phyloP scores from a whole-genome alignment of 2,888 invertebrate genomes.

The Bhutanitis thaidina region DNA sequence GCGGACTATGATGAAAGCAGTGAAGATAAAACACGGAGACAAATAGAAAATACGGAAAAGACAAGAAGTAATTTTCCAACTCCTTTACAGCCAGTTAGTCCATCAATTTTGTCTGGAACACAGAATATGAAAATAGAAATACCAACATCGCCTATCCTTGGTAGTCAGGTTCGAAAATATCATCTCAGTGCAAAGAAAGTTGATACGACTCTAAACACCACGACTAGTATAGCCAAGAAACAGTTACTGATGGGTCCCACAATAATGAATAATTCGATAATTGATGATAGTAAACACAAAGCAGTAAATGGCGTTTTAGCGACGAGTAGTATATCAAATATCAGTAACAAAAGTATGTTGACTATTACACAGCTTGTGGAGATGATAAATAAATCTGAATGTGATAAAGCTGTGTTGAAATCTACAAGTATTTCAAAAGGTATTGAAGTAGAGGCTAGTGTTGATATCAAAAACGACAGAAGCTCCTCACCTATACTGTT shows the following conservation, averaged over 20 bases:
- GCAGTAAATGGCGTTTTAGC: not conserved
- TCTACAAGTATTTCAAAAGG: constrained; percentile 18
- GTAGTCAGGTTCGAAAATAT: constrained; percentile 50
- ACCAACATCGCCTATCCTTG: constrained; percentile 58
- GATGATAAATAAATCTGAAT: constrained; percentile 57
- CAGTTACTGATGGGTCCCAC: constrained; percentile 35
- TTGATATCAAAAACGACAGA: constrained; percentile 34
- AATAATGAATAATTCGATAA: constrained; percentile 14
- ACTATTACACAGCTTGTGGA: constrained; percentile 70
- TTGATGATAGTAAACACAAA: constrained; percentile 1
- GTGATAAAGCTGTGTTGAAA: constrained; percentile 24
- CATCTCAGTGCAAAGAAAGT: constrained; percentile 44
- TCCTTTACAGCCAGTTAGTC: constrained; percentile 40
- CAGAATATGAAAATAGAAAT: constrained; percentile 22
- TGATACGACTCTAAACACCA: constrained; percentile 31
- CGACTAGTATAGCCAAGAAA: constrained; percentile 37
- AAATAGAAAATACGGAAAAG: constrained; percentile 11
- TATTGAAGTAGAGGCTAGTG: not conserved
- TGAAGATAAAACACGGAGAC: constrained; percentile 26
- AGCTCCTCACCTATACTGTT: constrained; percentile 59
- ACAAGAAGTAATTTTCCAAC: constrained; percentile 2
- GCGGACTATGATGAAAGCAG: constrained; percentile 51
- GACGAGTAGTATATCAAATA: constrained; percentile 26
- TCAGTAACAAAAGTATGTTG: constrained; percentile 58
- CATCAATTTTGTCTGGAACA: constrained; percentile 61